These are phyloP conservation scores for Loris lydekkerianus DNA, from an alignment of 2,797 vertebrate genomes.

Conservation along the genomic window DNA sequence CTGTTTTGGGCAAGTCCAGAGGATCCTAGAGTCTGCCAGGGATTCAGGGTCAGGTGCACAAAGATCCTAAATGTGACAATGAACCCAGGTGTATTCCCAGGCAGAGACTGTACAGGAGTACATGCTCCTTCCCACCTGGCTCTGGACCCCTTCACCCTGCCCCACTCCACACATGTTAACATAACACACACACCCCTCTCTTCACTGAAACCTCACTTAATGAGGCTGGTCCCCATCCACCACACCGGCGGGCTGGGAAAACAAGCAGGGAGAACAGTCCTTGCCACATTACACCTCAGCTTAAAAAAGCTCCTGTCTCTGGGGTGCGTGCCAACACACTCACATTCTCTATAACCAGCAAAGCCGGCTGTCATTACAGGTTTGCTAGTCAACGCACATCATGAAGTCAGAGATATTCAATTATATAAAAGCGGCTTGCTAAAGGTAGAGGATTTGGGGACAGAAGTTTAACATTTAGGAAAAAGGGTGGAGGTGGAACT, in stretches of 20 bases:
- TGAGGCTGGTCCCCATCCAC: neutral
- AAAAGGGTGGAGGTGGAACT: conserved; percentile 55
- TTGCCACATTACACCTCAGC: neutral
- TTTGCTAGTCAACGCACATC: neutral
- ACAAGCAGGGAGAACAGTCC: conserved; percentile 1
- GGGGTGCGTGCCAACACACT: neutral
- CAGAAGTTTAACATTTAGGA: conserved; percentile 65
- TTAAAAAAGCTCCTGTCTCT: conserved; percentile 62
- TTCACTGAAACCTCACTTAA: neutral
- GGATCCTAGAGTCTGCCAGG: neutral
- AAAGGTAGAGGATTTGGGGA: conserved; percentile 48
- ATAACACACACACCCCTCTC: neutral
- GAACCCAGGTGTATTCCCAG: neutral
- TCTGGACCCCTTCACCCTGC: neutral
- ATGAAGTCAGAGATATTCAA: conserved; percentile 42
- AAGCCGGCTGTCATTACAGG: conserved; percentile 8
- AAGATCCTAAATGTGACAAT: neutral
- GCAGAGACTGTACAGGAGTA: neutral
- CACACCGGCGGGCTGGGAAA: neutral
- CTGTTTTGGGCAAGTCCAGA: neutral
- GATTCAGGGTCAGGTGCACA: neutral
- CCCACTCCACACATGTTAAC: neutral
- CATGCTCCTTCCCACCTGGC: neutral
- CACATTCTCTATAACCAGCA: neutral
- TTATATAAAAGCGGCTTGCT: conserved; percentile 45